Conservation (phyloP, 2,113 vertebrate species). For the Ammospiza nelsoni region DNA sequence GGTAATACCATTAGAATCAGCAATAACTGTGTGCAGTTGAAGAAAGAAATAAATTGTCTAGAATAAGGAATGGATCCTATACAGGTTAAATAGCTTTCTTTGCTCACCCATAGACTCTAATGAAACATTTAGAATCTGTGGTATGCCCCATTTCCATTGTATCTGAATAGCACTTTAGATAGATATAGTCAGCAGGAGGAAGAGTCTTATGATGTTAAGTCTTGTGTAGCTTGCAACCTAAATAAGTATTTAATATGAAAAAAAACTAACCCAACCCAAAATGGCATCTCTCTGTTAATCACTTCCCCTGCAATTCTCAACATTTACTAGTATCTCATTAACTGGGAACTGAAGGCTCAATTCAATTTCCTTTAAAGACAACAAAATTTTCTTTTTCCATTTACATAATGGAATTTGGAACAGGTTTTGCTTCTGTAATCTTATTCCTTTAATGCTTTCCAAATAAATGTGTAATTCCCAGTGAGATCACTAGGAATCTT, state of each 20-base stretch:
- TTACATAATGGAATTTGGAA: constrained; percentile 37
- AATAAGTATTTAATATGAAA: neutral
- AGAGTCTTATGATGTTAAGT: neutral
- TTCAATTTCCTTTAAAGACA: constrained; percentile 21
- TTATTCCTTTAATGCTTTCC: constrained; percentile 10
- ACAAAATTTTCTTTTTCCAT: neutral
- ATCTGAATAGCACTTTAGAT: neutral
- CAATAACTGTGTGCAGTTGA: neutral
- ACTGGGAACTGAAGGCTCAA: neutral
- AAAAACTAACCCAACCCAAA: neutral
- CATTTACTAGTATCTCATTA: neutral
- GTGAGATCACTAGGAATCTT: constrained; percentile 30
- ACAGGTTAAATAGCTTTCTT: neutral
- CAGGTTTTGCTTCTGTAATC: neutral
- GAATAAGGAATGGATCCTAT: neutral
- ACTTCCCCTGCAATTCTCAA: neutral
- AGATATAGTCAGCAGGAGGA: neutral
- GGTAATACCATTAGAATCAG: neutral
- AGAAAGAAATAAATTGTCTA: neutral
- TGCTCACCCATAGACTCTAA: neutral
- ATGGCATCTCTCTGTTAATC: neutral
- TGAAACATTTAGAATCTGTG: neutral
- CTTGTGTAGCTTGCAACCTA: neutral
- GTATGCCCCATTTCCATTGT: neutral
- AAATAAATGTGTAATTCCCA: constrained; percentile 28